Evolutionary conservation across 1,140 invertebrate species (phyloP).

Genomic region (Drosophila nigrodunni): DNA sequence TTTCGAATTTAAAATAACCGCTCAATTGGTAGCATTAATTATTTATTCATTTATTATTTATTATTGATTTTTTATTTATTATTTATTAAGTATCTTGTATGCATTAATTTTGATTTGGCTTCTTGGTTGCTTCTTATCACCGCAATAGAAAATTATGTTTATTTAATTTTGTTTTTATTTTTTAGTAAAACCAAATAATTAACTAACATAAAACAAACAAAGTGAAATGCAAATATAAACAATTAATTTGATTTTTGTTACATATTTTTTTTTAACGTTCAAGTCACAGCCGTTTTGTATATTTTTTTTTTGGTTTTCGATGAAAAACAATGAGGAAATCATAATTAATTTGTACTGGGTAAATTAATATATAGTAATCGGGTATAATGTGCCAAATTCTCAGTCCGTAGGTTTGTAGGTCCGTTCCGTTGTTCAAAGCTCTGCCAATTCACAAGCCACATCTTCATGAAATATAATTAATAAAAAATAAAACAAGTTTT

Average conservation of each 20-base stretch:
- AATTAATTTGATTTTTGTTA: slow-evolving; percentile 72
- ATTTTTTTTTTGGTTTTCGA: slow-evolving; percentile 58
- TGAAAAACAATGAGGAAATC: slow-evolving; percentile 20
- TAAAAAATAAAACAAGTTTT: slow-evolving; percentile 77
- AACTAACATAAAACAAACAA: slow-evolving; percentile 19
- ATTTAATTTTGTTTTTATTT: slow-evolving; percentile 1
- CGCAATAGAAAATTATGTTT: slow-evolving; percentile 57
- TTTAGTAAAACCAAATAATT: slow-evolving; percentile 37
- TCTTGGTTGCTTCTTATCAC: slow-evolving; percentile 73
- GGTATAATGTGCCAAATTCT: slow-evolving; percentile 60
- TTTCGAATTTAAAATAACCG: slow-evolving; percentile 69
- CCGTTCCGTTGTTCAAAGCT: slow-evolving; percentile 53
- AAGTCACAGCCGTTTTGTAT: slow-evolving; percentile 78
- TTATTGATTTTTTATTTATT: slow-evolving; percentile 53
- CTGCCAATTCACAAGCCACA: slow-evolving; percentile 64
- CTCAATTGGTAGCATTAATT: slow-evolving; percentile 58
- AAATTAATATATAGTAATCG: slow-evolving; percentile 19
- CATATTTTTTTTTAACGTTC: slow-evolving; percentile 64
- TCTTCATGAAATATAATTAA: slow-evolving; percentile 47
- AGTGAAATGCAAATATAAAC: slow-evolving; percentile 17
- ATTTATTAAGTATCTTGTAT: slow-evolving; percentile 43
- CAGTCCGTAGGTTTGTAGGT: slow-evolving; percentile 49
- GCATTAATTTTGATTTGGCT: slow-evolving; percentile 81
- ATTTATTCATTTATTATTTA: slow-evolving; percentile 46
- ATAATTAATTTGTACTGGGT: slow-evolving; percentile 30